Base-by-base conservation (phyloP, 1,140 invertebrate genomes). In the Drosophila pandora region DNA sequence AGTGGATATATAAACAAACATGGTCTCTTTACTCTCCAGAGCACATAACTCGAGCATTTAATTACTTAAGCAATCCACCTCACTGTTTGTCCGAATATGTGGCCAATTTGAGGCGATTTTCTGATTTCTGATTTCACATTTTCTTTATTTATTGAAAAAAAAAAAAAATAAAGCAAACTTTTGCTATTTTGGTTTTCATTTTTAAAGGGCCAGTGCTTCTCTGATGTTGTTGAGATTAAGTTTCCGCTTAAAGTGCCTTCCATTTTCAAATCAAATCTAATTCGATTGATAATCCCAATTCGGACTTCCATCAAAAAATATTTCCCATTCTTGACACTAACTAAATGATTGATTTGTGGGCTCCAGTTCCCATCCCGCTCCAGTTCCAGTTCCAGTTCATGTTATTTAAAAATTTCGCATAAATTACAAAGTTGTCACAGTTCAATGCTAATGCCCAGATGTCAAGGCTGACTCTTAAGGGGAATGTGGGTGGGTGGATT, bases 11-110 rank as follows among this genome's bases (percentile, higher is more conserved):
- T 43, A 47, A 17, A 12, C 21, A 32, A 34, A 62, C 17, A 47
- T 47, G 21, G 17, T 17, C 13, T 37, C 17, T 28, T 25, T 6
- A 5, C 4, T 4, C 25, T 17, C 2, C 3, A 39, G 39, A 32
- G 41, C 32, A 39, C 64, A 69, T 69, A 49, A 8, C 49, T 47
- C 17, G 22, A 41, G 10, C 39, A 75, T 64, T 75, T 74, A 75
- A 75, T 75, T 75, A 75, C 72, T 75, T 75, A 75, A 75, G 71
- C 39, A 65, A 74, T 65, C 34, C 8, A 22, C 8, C 10, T 28
- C 23, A 25, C 22, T 23, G 28, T 22, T 2, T 3, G 23, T 3
- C 3, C 13, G 47, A 23, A 21, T 30, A 10, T 37, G 50, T 30
- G 50, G 55, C 25, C 12, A 56, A 57, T 62, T 72, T 62, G 47